phyloP scores from a whole-genome alignment of 2,797 vertebrate genomes.

The Coranthus polyacanthus region DNA sequence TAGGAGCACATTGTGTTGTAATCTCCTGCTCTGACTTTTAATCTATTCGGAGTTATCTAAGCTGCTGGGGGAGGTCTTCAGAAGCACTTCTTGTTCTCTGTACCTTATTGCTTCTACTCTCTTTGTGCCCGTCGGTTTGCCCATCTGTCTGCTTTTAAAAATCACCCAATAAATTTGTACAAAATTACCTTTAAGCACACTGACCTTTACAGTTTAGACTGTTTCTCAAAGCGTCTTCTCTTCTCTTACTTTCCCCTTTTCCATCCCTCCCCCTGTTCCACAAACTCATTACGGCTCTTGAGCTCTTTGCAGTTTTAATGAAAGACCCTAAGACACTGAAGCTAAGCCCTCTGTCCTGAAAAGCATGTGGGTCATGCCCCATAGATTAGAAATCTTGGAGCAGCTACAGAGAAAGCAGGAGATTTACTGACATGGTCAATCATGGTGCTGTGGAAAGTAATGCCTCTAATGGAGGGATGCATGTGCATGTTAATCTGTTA shows the following conservation, averaged over 20 bases:
- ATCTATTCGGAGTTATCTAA: slow-evolving; percentile 25
- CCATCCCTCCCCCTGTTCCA: background rate
- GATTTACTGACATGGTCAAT: slow-evolving; percentile 58
- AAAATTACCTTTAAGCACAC: slow-evolving; percentile 22
- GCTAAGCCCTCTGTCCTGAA: slow-evolving; percentile 64
- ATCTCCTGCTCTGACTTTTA: slow-evolving; percentile 24
- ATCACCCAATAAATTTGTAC: slow-evolving; percentile 22
- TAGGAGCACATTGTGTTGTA: background rate
- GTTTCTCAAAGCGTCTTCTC: slow-evolving; percentile 1
- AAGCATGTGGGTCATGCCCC: slow-evolving; percentile 53
- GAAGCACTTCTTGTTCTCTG: background rate
- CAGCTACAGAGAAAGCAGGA: slow-evolving; percentile 53
- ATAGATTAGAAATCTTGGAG: slow-evolving; percentile 65
- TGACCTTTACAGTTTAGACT: slow-evolving; percentile 22
- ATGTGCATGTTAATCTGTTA: slow-evolving; percentile 45
- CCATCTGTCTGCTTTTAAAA: background rate
- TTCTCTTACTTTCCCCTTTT: background rate
- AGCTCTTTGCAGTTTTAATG: slow-evolving; percentile 54
- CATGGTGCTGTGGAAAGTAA: slow-evolving; percentile 18
- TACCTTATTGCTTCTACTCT: background rate
- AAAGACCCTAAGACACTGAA: slow-evolving; percentile 55
- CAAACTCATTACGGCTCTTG: slow-evolving; percentile 29
- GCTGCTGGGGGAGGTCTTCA: slow-evolving; percentile 9
- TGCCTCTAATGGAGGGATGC: slow-evolving; percentile 53
- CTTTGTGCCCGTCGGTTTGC: background rate